Conservation (phyloP, 2,888 invertebrate genomes). For the Flexamia atlantica region DNA sequence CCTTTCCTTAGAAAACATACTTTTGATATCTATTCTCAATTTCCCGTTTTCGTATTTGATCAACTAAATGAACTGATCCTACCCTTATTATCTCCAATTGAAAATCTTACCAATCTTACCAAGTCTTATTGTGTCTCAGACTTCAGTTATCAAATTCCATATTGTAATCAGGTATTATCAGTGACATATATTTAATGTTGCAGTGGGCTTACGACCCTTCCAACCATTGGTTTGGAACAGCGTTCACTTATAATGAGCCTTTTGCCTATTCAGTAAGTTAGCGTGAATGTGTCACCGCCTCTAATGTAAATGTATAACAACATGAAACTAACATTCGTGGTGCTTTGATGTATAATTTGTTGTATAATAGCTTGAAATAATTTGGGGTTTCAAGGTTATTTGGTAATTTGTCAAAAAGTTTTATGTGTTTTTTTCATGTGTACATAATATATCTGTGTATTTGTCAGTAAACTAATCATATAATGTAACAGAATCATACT, state of each 20-base stretch:
- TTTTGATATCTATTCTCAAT: too few relatives aligned
- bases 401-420: not conserved
- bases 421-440: too few relatives aligned
- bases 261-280: conserved; percentile 31
- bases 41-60: too few relatives aligned
- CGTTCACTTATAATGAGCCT: not conserved
- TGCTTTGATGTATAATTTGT: not conserved
- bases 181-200: conserved; percentile 19
- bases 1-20: too few relatives aligned
- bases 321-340: not conserved
- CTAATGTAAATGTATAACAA: not conserved
- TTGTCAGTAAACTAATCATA: too few relatives aligned
- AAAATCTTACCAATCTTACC: too few relatives aligned
- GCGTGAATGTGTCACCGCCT: not conserved
- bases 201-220: conserved; percentile 32
- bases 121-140: too few relatives aligned
- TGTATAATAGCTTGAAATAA: not conserved
- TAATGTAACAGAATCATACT: too few relatives aligned
- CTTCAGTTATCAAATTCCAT: too few relatives aligned
- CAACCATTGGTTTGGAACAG: not conserved
- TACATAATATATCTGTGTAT: too few relatives aligned
- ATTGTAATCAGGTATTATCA: not conserved
- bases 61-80: too few relatives aligned
- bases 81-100: too few relatives aligned
- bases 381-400: not conserved